Percentiles rank a stretch among this genome's conserved stretches.
These are phyloP conservation scores for Meghimatium bilineatum DNA, from an alignment of 2,888 invertebrate genomes.

Conservation along the genomic window DNA sequence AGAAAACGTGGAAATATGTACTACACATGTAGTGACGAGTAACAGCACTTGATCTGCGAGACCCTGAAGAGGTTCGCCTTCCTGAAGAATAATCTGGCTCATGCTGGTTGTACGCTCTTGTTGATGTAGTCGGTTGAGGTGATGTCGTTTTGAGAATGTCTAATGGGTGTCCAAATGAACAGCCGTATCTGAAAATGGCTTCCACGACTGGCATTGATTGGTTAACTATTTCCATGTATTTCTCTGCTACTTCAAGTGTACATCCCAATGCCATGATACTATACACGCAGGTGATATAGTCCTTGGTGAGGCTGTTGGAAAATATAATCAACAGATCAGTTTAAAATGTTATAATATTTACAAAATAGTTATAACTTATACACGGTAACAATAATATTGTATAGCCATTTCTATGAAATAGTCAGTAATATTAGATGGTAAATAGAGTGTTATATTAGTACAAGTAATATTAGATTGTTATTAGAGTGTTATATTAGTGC, in stretches of 20 bases:
- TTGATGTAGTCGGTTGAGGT: conserved; percentile 8
- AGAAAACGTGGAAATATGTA: not conserved
- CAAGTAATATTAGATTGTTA: no score
- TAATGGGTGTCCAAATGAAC: conserved; percentile 53
- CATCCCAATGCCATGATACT: conserved; percentile 66
- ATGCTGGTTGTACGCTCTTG: not conserved
- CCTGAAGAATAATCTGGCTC: not conserved
- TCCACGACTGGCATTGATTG: conserved; percentile 56
- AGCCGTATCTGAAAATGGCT: conserved; percentile 52
- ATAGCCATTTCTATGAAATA: no score
- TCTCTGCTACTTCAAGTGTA: conserved; percentile 64
- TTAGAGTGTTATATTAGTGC: no score
- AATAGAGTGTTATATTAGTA: no score
- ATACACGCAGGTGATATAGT: conserved; percentile 67
- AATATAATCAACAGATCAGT: not conserved
- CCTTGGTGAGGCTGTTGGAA: conserved; percentile 60
- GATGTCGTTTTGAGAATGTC: conserved; percentile 54
- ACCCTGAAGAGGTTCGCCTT: not conserved
- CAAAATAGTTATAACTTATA: not conserved
- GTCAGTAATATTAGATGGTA: no score
- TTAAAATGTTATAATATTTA: not conserved
- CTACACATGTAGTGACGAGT: not conserved
- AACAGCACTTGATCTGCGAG: conserved; percentile 6
- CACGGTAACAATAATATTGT: no score
- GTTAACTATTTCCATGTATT: conserved; percentile 64